These are phyloP conservation scores for Esox masquinongy DNA, from an alignment of 2,797 vertebrate genomes.

Conservation along the genomic window DNA sequence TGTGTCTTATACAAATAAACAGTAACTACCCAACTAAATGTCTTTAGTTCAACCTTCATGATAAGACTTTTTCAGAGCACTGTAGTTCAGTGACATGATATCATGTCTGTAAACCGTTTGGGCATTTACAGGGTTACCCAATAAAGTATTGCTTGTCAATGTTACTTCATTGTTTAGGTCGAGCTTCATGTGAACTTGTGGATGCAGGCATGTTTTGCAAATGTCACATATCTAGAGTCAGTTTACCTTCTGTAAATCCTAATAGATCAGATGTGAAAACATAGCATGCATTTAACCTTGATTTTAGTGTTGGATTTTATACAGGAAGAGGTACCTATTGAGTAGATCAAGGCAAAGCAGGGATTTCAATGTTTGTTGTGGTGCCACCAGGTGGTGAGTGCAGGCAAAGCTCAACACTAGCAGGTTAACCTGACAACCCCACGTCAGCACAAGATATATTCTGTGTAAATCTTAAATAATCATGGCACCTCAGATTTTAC, in stretches of 20 bases:
- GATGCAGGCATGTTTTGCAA: no score
- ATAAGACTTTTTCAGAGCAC: no score
- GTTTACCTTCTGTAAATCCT: background rate
- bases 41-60: no score
- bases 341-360: background rate
- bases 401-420: background rate
- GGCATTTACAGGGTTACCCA: background rate
- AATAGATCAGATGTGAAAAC: background rate
- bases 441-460: no score
- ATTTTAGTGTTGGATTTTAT: no score
- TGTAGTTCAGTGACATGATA: background rate
- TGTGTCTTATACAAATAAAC: no score
- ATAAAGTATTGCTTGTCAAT: background rate
- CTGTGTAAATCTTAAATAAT: background rate
- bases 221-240: background rate
- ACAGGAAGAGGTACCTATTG: background rate
- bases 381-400: background rate
- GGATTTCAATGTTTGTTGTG: background rate
- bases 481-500: background rate
- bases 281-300: background rate
- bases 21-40: no score
- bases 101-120: background rate
- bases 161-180: background rate
- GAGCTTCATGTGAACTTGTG: background rate
- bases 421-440: background rate